Evolutionary conservation across 2,888 invertebrate species (phyloP).

Genomic region (Lepidonotus clava): DNA sequence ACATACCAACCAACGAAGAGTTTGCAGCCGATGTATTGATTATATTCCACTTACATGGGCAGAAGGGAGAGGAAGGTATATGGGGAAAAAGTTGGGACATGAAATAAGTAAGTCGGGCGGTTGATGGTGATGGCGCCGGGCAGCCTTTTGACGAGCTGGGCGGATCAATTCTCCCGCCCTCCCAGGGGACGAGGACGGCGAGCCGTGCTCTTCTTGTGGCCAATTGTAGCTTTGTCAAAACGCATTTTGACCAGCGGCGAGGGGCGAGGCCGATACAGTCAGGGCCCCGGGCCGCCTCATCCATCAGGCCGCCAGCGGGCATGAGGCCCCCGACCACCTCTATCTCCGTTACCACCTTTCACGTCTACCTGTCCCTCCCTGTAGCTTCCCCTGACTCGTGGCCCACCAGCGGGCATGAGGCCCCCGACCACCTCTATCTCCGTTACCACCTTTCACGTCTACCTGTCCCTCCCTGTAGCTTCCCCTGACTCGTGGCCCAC

Average conservation of each 20-base stretch:
- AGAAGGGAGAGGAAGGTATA: too few relatives aligned
- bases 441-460: too few relatives aligned
- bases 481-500: too few relatives aligned
- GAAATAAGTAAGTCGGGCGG: not conserved
- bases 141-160: not conserved
- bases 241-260: not conserved
- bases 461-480: too few relatives aligned
- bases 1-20: too few relatives aligned
- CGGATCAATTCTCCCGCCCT: not conserved
- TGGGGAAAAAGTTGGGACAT: too few relatives aligned
- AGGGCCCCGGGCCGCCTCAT: not conserved
- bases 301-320: not conserved
- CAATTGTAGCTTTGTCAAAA: constrained; percentile 22
- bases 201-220: not conserved
- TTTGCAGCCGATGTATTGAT: too few relatives aligned
- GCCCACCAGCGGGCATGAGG: not conserved
- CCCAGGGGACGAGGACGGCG: not conserved
- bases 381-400: too few relatives aligned
- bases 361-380: too few relatives aligned
- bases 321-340: not conserved
- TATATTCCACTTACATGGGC: too few relatives aligned
- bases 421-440: not conserved
- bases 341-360: too few relatives aligned
- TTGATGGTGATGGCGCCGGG: not conserved
- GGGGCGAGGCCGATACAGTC: not conserved